Conservation (phyloP, 2,113 vertebrate genomes). For the Taxidea taxus region DNA sequence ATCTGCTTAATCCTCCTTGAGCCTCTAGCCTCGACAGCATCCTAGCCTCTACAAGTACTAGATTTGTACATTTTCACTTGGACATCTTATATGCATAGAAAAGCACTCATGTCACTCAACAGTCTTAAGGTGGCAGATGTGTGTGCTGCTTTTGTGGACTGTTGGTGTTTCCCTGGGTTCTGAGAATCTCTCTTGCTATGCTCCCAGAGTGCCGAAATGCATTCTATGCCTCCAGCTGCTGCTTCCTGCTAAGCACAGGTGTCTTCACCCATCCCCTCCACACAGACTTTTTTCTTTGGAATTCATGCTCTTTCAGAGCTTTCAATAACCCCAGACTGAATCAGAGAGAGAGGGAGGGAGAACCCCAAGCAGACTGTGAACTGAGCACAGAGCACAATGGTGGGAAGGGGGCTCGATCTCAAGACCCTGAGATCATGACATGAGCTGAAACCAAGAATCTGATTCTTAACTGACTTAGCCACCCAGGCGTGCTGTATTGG, state of each 20-base stretch:
- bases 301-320: not conserved
- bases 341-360: not conserved
- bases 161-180: too few relatives aligned
- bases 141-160: not conserved
- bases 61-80: not conserved
- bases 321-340: not conserved
- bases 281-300: not conserved
- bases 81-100: not conserved
- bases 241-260: not conserved
- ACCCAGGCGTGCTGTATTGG: not conserved
- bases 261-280: too few relatives aligned
- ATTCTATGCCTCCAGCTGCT: not conserved
- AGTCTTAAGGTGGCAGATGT: not conserved
- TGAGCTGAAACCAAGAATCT: not conserved
- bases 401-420: not conserved
- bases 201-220: rapidly evolving
- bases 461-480: not conserved
- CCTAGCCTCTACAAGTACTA: not conserved
- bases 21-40: not conserved
- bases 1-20: not conserved
- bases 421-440: not conserved
- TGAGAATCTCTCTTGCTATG: too few relatives aligned
- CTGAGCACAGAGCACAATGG: not conserved
- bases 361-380: not conserved
- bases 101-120: not conserved